Conservation (phyloP, 2,888 invertebrate genomes). For the Microchrysa polita region DNA sequence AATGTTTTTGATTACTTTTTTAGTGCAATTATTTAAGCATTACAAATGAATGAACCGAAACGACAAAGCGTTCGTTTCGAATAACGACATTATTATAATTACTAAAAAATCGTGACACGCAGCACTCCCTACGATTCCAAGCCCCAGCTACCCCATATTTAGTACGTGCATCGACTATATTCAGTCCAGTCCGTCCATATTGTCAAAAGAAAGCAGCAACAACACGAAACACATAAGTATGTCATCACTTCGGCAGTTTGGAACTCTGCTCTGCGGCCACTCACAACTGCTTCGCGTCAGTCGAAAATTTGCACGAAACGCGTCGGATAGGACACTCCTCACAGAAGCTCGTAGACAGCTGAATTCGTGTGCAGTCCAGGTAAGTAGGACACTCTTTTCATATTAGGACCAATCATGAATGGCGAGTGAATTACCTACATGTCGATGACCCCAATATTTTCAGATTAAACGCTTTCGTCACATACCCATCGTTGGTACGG, state of each 20-base stretch:
- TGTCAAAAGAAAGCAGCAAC: too few relatives aligned
- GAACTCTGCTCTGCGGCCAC: background rate
- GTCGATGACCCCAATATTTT: slow-evolving; percentile 7
- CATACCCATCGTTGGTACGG: slow-evolving; percentile 8
- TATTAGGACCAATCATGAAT: too few relatives aligned
- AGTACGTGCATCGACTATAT: too few relatives aligned
- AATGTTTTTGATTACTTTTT: background rate
- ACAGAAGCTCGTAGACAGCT: background rate
- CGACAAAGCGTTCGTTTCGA: background rate
- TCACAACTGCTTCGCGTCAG: background rate
- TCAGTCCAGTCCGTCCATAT: background rate
- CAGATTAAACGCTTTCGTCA: slow-evolving; percentile 30
- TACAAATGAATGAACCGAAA: background rate
- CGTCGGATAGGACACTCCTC: background rate
- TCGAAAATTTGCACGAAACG: background rate
- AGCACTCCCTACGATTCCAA: background rate
- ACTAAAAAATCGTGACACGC: background rate
- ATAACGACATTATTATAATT: background rate
- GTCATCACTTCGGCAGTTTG: background rate
- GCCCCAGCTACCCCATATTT: background rate
- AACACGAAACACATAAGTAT: too few relatives aligned
- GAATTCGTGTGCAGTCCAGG: background rate
- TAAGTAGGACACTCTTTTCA: background rate
- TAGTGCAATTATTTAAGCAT: background rate
- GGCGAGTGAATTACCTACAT: background rate